These are phyloP conservation scores for Canis aureus DNA, from an alignment of 2,113 vertebrate genomes.

Conservation along the genomic window DNA sequence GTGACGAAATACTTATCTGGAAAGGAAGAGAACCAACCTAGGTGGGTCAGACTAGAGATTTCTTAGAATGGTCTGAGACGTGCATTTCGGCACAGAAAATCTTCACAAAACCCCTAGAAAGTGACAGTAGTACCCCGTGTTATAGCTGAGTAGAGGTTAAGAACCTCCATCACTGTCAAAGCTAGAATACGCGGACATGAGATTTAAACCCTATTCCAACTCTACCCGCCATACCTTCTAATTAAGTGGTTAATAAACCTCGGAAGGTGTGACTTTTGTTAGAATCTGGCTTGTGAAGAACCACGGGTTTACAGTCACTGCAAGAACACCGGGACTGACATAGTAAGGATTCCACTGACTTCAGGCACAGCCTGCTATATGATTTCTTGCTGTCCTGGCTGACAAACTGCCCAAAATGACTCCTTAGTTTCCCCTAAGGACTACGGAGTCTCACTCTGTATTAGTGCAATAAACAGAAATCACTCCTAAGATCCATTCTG, in stretches of 20 bases:
- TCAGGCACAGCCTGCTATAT: neutral
- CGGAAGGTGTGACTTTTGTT: constrained; percentile 51
- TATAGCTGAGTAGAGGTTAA: neutral
- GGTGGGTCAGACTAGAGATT: neutral
- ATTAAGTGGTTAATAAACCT: constrained; percentile 47
- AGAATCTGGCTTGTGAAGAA: neutral
- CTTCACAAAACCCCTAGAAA: neutral
- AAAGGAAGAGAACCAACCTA: neutral
- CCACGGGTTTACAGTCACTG: neutral
- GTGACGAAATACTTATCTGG: neutral
- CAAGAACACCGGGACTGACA: neutral
- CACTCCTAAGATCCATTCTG: neutral
- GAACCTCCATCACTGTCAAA: neutral
- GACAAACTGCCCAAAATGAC: neutral
- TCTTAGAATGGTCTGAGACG: neutral
- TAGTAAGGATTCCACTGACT: neutral
- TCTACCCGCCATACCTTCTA: neutral
- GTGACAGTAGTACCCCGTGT: neutral
- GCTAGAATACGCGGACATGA: neutral
- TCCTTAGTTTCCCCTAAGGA: neutral
- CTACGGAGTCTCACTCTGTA: neutral
- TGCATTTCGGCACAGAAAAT: neutral
- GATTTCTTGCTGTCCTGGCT: neutral
- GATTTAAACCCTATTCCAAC: neutral
- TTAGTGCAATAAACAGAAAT: neutral